A percentile compares a stretch with the other conserved stretches of the same genome.
These are phyloP conservation scores for Ochotona princeps DNA, from an alignment of 2,113 vertebrate genomes.

Conservation along the genomic window DNA sequence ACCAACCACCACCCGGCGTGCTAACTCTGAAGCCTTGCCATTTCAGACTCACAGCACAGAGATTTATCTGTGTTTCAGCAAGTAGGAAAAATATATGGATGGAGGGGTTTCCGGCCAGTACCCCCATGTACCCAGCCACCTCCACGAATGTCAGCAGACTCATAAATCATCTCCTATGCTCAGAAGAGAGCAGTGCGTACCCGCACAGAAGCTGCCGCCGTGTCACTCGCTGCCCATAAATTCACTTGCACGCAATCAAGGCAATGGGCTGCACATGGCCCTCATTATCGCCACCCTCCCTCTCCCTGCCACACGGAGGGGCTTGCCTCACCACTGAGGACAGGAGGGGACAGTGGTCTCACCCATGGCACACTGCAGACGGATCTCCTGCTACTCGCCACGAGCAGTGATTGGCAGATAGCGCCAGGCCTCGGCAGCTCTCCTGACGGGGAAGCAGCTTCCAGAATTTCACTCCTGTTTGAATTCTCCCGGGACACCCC, in stretches of 20 bases:
- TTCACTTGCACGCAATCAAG: conserved; percentile 84
- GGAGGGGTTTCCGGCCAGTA: conserved; percentile 74
- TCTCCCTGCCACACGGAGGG: conserved; percentile 63
- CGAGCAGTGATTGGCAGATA: not conserved
- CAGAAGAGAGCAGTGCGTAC: conserved; percentile 76
- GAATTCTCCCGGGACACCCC: not conserved
- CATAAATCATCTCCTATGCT: conserved; percentile 77
- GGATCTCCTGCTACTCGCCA: not conserved
- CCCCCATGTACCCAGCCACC: conserved; percentile 60
- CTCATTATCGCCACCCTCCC: conserved; percentile 56
- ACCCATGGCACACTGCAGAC: not conserved
- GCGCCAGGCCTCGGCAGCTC: not conserved
- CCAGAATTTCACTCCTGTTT: not conserved
- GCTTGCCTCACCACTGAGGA: conserved; percentile 1
- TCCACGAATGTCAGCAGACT: conserved; percentile 83
- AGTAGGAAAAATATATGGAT: conserved; percentile 79
- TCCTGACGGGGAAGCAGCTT: not conserved
- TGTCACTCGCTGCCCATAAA: conserved; percentile 86
- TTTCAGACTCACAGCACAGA: conserved; percentile 61
- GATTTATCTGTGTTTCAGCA: conserved; percentile 87
- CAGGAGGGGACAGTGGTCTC: not conserved
- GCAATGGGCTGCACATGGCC: conserved; percentile 81
- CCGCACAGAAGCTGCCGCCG: conserved; percentile 85
- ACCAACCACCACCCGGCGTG: conserved; percentile 9
- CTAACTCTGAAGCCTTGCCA: conserved; percentile 60